phyloP scores from a whole-genome alignment of 2,888 invertebrate species.

The Drosophila setosimentum region DNA sequence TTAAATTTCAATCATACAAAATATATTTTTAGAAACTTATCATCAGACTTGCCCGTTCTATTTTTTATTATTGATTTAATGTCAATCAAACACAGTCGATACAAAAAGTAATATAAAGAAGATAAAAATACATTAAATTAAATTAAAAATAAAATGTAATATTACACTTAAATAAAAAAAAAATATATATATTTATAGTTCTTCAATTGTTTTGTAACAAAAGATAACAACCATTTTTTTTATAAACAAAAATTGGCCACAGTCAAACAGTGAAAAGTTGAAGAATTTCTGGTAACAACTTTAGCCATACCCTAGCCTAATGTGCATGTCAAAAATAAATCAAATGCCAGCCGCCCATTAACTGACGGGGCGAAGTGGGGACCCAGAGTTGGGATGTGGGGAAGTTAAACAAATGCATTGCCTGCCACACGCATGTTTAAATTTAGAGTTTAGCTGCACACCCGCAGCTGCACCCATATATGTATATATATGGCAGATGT shows the following conservation, averaged over 20 bases:
- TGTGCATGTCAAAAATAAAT: constrained; percentile 34
- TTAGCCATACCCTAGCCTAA: constrained; percentile 22
- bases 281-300: not conserved
- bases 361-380: constrained; percentile 2
- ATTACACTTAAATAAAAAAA: not conserved
- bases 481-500: constrained; percentile 42
- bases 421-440: constrained; percentile 34
- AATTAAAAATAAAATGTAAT: not conserved
- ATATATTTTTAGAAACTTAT: not conserved
- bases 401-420: constrained; percentile 31
- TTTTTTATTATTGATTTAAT: not conserved
- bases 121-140: not conserved
- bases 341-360: constrained; percentile 12
- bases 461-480: too few relatives aligned
- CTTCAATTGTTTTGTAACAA: not conserved
- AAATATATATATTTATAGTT: not conserved
- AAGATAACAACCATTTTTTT: not conserved
- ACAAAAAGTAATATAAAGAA: not conserved
- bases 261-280: not conserved
- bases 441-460: constrained; percentile 47
- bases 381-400: constrained; percentile 2
- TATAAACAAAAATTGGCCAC: not conserved
- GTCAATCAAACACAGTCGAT: not conserved
- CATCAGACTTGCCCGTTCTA: not conserved
- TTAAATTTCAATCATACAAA: not conserved